Conservation (phyloP, 2,797 vertebrate genomes). For the Austrolebias charrua region DNA sequence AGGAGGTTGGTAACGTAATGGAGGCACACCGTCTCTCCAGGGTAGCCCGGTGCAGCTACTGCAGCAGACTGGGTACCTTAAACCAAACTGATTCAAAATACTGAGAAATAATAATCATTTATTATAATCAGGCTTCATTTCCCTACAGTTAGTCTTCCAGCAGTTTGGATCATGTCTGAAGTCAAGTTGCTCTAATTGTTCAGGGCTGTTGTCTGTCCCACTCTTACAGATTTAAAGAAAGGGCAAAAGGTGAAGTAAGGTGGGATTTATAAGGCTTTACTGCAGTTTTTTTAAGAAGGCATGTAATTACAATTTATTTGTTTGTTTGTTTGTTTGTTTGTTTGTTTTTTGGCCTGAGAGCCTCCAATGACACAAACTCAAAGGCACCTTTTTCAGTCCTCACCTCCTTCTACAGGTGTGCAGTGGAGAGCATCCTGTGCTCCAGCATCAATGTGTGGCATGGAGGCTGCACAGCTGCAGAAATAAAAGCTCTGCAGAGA, state of each 20-base stretch:
- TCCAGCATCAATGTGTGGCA: no score
- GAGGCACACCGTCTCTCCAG: slow-evolving; percentile 25
- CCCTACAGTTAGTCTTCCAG: slow-evolving; percentile 9
- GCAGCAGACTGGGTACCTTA: slow-evolving; percentile 45
- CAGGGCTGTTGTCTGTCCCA: slow-evolving; percentile 30
- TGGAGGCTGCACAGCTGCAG: no score
- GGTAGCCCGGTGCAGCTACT: slow-evolving; percentile 39
- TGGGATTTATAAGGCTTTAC: not conserved
- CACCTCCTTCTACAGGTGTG: no score
- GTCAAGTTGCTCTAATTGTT: slow-evolving; percentile 23
- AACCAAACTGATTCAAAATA: slow-evolving; percentile 48
- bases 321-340: no score
- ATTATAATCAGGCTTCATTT: no score
- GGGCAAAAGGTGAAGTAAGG: slow-evolving; percentile 1
- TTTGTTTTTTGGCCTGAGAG: no score
- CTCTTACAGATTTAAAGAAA: slow-evolving; percentile 3
- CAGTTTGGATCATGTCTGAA: slow-evolving; percentile 12
- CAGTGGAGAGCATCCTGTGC: no score
- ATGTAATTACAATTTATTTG: no score
- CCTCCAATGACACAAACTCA: no score
- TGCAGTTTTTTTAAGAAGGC: not conserved
- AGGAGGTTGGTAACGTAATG: slow-evolving; percentile 36
- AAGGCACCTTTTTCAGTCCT: no score
- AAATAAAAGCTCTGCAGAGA: no score
- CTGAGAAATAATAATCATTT: not conserved